Conservation (phyloP, 2,113 vertebrate species). For the Nanger granti region DNA sequence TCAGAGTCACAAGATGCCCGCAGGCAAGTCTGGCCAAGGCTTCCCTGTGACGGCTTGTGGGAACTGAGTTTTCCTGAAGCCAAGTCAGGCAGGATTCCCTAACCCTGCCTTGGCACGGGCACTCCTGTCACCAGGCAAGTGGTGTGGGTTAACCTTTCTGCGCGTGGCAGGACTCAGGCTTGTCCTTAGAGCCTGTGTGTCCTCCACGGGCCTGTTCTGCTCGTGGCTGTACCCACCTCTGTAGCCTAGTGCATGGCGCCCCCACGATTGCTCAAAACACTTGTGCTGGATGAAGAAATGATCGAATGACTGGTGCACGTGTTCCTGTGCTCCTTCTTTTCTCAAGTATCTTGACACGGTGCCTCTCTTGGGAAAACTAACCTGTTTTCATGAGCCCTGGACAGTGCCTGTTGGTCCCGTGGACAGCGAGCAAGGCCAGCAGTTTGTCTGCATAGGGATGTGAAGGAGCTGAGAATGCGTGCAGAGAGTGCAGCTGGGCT, state of each 20-base stretch:
- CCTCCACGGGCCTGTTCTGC: fast-evolving
- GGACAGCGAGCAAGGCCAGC: background rate
- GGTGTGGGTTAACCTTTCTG: background rate
- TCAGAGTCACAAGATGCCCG: background rate
- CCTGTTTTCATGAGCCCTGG: background rate
- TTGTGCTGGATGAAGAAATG: background rate
- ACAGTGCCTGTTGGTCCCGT: background rate
- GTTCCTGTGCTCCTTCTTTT: background rate
- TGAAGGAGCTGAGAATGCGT: background rate
- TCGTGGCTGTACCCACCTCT: background rate
- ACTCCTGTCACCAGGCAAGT: background rate
- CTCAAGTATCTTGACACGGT: background rate
- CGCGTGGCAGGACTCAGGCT: background rate
- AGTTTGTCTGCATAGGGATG: background rate
- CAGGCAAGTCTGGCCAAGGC: background rate
- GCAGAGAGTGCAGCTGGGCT: background rate
- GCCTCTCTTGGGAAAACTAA: background rate
- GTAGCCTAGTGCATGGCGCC: fast-evolving
- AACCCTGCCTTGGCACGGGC: background rate
- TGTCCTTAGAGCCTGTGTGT: background rate
- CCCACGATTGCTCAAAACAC: background rate
- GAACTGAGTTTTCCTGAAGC: background rate
- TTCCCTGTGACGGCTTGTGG: background rate
- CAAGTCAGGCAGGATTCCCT: background rate
- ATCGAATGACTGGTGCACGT: too few relatives aligned